Evolutionary conservation across 2,797 vertebrate species (phyloP), one percentile per base, ranked within the genome.

Genomic region (Lepilemur ruficaudatus): DNA sequence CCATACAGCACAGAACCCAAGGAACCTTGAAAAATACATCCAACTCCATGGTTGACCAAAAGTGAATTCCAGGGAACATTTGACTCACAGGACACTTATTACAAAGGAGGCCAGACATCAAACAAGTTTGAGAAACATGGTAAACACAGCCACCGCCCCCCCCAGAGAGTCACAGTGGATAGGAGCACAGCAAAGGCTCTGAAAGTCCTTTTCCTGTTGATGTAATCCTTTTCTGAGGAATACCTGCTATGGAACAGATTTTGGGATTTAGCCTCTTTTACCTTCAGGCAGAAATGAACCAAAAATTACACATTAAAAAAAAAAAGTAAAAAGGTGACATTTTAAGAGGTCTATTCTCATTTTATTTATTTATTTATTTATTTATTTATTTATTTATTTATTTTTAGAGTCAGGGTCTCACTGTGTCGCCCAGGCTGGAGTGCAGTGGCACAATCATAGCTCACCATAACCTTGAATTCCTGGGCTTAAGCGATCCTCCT

Each of bases 311-410:
- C 4, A 65, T 23, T 61, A 48, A 73, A 73, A 38, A 73, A 95
- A 28, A 72, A 67, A 89, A 8, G 22, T 32, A 41, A 41, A 50
- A 78, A 65, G 52, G 20, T 50, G 12, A 89, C 2, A 35, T 46
- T 35, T 79, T 48, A 76, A 88, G 61, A 35, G n/a, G 32, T 83
- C 55, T 52, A 41, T 65, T 79, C 8, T 78, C 22, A 32, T 11
- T 69, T 35, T 80, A 57, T 82, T 80, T 59, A 5, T 63, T 35
- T 80, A 38, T 30, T 69, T 88, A 78, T 82, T 89, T 80, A 38
- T 30, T 69, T 88, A 78, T 82, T 89, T 55, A 3, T 70, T 35
- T 81, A 38, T 32, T 69, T 84, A 78, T 83, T 88, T 69, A 80
- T 63, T 72, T 90, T 73, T 25, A 63, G 84, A 67, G 32, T 67